Evolutionary conservation across 2,113 vertebrate species (phyloP).

Genomic region (Dendropsophus ebraccatus): DNA sequence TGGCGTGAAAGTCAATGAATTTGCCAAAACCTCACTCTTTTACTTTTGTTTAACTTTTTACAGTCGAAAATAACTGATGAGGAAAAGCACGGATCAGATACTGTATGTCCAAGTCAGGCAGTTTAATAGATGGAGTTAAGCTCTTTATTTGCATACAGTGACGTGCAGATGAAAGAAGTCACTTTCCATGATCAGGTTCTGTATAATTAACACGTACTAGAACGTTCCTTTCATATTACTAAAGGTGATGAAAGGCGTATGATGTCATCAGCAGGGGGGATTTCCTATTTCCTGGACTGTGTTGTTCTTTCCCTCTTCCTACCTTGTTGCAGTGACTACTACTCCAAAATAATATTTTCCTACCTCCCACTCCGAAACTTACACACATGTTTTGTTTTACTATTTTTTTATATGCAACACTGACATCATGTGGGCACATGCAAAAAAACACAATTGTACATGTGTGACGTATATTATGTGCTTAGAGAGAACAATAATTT

Average conservation of each 20-base stretch:
- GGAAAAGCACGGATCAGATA: neutral
- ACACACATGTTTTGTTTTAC: conserved; percentile 6
- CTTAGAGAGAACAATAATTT: neutral
- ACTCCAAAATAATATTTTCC: conserved; percentile 50
- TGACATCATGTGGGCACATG: conserved; percentile 72
- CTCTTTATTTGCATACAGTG: neutral
- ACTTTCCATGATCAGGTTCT: neutral
- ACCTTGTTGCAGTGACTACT: neutral
- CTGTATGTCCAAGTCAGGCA: no score
- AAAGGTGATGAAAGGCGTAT: conserved; percentile 36
- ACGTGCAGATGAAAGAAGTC: neutral
- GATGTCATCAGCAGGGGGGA: conserved; percentile 30
- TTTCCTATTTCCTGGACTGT: conserved; percentile 54
- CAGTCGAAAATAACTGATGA: neutral
- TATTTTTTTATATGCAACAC: conserved; percentile 69
- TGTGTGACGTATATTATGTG: neutral
- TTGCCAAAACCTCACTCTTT: conserved; percentile 1
- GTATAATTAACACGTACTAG: conserved; percentile 10
- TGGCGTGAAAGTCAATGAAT: neutral
- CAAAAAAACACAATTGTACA: conserved; percentile 24
- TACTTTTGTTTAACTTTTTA: neutral
- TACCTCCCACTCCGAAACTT: neutral
- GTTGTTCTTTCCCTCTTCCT: conserved; percentile 57
- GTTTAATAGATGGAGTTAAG: neutral
- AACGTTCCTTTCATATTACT: conserved; percentile 16